Base-by-base conservation (phyloP, 1,140 invertebrate species). In the Drosophila seguyi region DNA sequence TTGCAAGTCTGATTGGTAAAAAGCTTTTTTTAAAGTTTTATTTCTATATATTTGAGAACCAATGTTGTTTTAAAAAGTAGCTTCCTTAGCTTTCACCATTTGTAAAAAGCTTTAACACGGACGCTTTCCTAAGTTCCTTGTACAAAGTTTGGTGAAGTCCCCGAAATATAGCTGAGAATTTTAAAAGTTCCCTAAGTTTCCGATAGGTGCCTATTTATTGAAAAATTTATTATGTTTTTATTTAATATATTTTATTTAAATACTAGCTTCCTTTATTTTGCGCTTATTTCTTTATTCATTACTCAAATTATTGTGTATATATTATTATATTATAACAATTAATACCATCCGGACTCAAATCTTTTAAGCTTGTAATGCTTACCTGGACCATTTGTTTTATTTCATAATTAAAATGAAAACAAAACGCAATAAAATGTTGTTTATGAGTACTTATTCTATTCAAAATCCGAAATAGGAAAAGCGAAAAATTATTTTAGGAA, bases 181-280 rank as follows among this genome's bases (percentile, higher is more conserved):
- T 5, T 6, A 4, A 22, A 1, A 14, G 31, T 53, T 53, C 3
- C 7, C 10, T 1, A 36, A 36, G 2, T 16, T 22, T 5, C 18
- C 50, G 14, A 36, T 36, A 53, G 50, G 20, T 22, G 31, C 6
- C 6, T 36, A 10, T 16, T 36, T 16, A 36, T 16, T 34, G 0
- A 10, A 1, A 52, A 20, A n/a, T n/a, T 5, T 50, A 3, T 6
- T 31, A 16, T 20, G 1, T 34, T 20, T 27, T 52, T 5, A 20
- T 8, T 18, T 18, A 14, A 27, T 10, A 3, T 5, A 8, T 0
- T 6, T 6, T n/a, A 31, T 4, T 16, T 31, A 31, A 31, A 20
- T 14, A 8, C 1, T 1, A 18, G 11, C 0, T 6, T 18, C 0
- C 11, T 14, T 20, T 4, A 3, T 0, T 10, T 1, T 0, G 1